Evolutionary conservation across 2,797 vertebrate genomes (phyloP).

Genomic region (Urocyon cinereoargenteus): DNA sequence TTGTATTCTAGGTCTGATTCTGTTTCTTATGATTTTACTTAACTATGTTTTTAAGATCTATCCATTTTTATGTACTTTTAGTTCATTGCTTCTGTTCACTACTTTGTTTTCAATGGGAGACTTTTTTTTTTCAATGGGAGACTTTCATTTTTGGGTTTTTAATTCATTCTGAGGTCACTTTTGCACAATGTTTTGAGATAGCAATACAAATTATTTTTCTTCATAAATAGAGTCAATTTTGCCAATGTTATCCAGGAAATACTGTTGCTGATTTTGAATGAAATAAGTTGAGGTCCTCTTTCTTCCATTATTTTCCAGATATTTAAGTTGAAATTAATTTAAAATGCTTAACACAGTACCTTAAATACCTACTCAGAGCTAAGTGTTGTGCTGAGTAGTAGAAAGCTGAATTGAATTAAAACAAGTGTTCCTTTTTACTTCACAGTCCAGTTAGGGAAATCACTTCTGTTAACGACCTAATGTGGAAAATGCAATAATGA

Average conservation of each 20-base stretch:
- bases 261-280: background rate
- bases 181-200: background rate
- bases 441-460: background rate
- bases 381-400: background rate
- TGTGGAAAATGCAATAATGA: background rate
- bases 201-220: background rate
- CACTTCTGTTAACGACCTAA: background rate
- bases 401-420: background rate
- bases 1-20: conserved; percentile 5
- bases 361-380: background rate
- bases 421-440: background rate
- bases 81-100: conserved; percentile 11
- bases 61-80: background rate
- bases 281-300: background rate
- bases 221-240: conserved; percentile 16
- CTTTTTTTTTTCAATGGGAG: background rate
- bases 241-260: background rate
- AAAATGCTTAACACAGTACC: background rate
- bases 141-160: conserved; percentile 9
- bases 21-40: conserved; percentile 43
- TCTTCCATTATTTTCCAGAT: conserved; percentile 40
- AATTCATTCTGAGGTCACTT: conserved; percentile 49
- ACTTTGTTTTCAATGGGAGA: conserved; percentile 3
- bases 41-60: background rate
- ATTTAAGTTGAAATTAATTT: conserved; percentile 28